Conservation (phyloP, 1,140 invertebrate species). For the Drosophila kepulauana region DNA sequence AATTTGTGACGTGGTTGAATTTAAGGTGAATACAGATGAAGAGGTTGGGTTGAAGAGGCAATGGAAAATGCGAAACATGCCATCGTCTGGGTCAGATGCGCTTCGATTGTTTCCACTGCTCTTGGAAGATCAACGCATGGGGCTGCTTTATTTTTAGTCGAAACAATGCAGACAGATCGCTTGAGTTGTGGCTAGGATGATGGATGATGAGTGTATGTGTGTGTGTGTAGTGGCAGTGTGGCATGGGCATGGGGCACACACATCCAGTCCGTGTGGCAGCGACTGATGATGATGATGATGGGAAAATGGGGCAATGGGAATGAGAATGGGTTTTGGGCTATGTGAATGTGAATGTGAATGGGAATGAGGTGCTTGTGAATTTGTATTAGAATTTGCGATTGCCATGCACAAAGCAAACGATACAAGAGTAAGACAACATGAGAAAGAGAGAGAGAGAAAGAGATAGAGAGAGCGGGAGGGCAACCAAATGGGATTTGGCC, state of each 20-base stretch:
- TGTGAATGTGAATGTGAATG: slow-evolving; percentile 13
- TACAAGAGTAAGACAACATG: background rate
- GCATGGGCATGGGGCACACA: slow-evolving; percentile 37
- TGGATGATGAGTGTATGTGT: slow-evolving; percentile 55
- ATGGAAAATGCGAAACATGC: slow-evolving; percentile 34
- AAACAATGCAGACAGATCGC: slow-evolving; percentile 78
- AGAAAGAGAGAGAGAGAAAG: background rate
- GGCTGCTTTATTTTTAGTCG: slow-evolving; percentile 63
- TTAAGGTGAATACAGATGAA: slow-evolving; percentile 16
- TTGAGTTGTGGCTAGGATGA: slow-evolving; percentile 63
- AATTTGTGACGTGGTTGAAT: slow-evolving; percentile 58
- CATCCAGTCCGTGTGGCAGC: slow-evolving; percentile 11
- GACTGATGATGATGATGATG: slow-evolving; percentile 25
- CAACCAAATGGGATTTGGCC: slow-evolving; percentile 3
- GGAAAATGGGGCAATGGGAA: background rate
- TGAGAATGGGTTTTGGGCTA: slow-evolving; percentile 2
- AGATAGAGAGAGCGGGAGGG: background rate
- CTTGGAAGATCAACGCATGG: slow-evolving; percentile 42
- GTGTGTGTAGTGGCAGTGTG: slow-evolving; percentile 14
- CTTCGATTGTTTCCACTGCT: slow-evolving; percentile 30
- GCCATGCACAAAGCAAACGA: background rate
- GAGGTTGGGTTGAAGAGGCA: background rate
- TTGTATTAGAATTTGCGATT: slow-evolving; percentile 19
- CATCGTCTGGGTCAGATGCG: slow-evolving; percentile 27
- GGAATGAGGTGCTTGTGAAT: slow-evolving; percentile 25